Evolutionary conservation across 1,140 invertebrate species (phyloP).

Genomic region (Drosophila arizonae): DNA sequence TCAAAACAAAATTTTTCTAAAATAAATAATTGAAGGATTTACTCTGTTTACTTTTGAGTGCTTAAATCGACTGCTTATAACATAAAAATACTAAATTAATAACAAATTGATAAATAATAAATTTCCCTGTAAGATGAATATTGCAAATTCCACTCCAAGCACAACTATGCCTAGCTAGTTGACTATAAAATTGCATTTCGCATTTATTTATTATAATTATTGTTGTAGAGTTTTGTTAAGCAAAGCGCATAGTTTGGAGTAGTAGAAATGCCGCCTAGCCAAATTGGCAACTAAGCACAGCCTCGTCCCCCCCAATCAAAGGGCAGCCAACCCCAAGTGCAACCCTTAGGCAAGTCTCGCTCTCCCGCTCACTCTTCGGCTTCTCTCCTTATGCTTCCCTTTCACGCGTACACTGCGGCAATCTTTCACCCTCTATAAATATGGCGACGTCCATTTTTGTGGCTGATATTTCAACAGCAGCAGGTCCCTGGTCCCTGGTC

Average conservation of each 20-base stretch:
- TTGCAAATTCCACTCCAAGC: too few relatives aligned
- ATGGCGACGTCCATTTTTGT: constrained; percentile 79
- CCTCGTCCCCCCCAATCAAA: neutral
- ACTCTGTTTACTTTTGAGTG: too few relatives aligned
- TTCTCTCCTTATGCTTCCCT: constrained; percentile 16
- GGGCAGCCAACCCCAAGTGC: constrained; percentile 27
- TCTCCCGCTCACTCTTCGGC: constrained; percentile 23
- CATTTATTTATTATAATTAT: constrained; percentile 20
- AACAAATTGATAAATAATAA: too few relatives aligned
- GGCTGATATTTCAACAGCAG: constrained; percentile 75
- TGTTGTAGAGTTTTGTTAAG: constrained; percentile 18
- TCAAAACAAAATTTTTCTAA: too few relatives aligned
- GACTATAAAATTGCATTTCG: too few relatives aligned
- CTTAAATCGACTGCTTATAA: too few relatives aligned
- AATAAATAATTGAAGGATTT: too few relatives aligned
- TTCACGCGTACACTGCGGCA: constrained; percentile 24
- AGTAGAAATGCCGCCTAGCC: constrained; percentile 16
- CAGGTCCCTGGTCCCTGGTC: constrained; percentile 35
- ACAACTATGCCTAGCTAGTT: too few relatives aligned
- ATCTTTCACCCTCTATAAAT: constrained; percentile 56
- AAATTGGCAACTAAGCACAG: constrained; percentile 28
- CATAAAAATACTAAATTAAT: too few relatives aligned
- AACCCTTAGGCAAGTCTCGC: constrained; percentile 45
- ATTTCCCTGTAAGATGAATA: too few relatives aligned
- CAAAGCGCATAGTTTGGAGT: constrained; percentile 21